Evolutionary conservation across 2,113 vertebrate species (phyloP), one percentile per base, ranked within the genome.

Genomic region (Hippocampus mohnikei): DNA sequence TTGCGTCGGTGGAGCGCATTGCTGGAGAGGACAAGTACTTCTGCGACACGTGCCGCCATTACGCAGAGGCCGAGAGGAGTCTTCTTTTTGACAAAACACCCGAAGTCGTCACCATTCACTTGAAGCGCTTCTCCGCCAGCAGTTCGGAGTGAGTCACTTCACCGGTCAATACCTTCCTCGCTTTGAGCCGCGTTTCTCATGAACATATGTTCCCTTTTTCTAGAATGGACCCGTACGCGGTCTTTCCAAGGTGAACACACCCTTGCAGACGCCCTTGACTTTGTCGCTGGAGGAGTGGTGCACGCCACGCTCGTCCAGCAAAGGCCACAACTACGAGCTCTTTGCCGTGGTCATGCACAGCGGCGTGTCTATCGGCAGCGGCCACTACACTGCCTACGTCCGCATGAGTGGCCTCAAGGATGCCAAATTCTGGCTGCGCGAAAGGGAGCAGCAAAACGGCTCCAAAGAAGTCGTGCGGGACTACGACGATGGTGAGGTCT

Each of bases 301-400:
- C 90, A 96, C 95, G 0, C 90, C 87, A 67, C 92, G 94, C 37
- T 94, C 92, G 8, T 93, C 92, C 27, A 27, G 58, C 0, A 67
- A 73, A n/a, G 94, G 89, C 0, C 94, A 96, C 78, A 91, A 84
- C 79, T 99, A 99, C 21, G 92, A 94, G 69, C 88, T 99, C 8
- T 98, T 99, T 53, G 97, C 95, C 0, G 96, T 99, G 73, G 95
- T 98, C 33, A 99, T 99, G 97, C 97, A 99, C 85, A 99, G 95
- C 11, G 97, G 97, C 46, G 92, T 98, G 73, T 98, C 96, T 8
- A 99, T 99, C 78, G 96, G 95, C 91, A 98, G 96, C 16, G 97
- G 97, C 29, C 97, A 98, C 82, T 99, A 99, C 87, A 99, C 96
- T 2, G 94, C 97, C 63, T 99, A 93, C 27, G 91, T 98, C 75